Evolutionary conservation across 2,797 vertebrate genomes (phyloP).

Genomic region (Takifugu ocellatus): DNA sequence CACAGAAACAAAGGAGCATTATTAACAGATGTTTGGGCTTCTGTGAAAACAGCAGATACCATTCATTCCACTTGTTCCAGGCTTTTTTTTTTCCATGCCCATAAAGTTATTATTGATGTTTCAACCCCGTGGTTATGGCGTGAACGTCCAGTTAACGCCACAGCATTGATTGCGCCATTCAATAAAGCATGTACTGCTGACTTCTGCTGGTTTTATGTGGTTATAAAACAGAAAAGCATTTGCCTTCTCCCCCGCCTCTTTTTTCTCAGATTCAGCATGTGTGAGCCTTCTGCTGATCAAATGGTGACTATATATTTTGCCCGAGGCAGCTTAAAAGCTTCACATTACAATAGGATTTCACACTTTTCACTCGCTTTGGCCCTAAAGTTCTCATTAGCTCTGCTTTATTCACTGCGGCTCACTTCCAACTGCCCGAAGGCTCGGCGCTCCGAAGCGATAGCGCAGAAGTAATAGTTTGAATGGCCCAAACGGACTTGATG

Average conservation of each 20-base stretch:
- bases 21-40: conserved; percentile 53
- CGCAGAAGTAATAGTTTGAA: conserved; percentile 66
- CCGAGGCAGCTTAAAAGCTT: conserved; percentile 38
- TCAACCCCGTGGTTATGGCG: conserved; percentile 6
- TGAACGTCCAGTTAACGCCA: conserved; percentile 21
- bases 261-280: conserved; percentile 15
- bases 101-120: conserved; percentile 21
- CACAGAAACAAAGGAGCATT: conserved; percentile 50
- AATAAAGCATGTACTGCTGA: conserved; percentile 8
- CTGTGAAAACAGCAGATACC: not conserved
- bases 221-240: conserved; percentile 11
- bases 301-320: conserved; percentile 27
- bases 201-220: conserved; percentile 15
- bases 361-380: conserved; percentile 41
- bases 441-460: conserved; percentile 45
- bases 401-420: conserved; percentile 47
- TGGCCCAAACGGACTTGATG: conserved; percentile 54
- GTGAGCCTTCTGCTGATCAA: conserved; percentile 28
- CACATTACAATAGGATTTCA: conserved; percentile 40
- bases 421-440: conserved; percentile 57
- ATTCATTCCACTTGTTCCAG: conserved; percentile 23
- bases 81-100: conserved; percentile 17
- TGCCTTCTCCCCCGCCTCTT: conserved; percentile 1
- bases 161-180: conserved; percentile 12
- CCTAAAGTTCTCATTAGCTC: conserved; percentile 56